These are phyloP conservation scores for Idaea biselata DNA, from an alignment of 2,888 invertebrate species.

Conservation along the genomic window DNA sequence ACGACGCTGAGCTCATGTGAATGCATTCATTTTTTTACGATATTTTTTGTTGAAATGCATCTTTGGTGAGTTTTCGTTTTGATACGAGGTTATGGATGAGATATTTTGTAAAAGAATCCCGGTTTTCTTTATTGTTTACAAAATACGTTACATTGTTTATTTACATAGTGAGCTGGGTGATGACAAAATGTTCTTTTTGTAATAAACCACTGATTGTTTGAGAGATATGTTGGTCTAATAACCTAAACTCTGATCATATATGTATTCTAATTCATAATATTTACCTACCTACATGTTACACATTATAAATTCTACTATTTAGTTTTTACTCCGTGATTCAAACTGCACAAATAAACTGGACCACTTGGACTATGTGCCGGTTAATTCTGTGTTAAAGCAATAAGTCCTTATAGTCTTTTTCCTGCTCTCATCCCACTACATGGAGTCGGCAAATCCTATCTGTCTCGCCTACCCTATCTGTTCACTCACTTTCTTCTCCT, in stretches of 20 bases:
- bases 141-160: background rate
- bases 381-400: too few species aligned
- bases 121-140: background rate
- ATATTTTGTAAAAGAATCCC: background rate
- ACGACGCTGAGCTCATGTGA: conserved; percentile 28
- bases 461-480: too few species aligned
- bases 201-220: background rate
- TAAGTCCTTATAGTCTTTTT: too few species aligned
- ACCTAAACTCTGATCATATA: background rate
- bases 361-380: too few species aligned
- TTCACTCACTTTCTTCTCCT: too few species aligned
- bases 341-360: too few species aligned
- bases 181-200: background rate
- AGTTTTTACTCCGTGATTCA: background rate
- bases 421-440: too few species aligned
- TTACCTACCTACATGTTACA: background rate
- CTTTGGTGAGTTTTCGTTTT: background rate
- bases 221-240: background rate
- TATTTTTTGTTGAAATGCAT: conserved; percentile 9
- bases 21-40: conserved; percentile 41
- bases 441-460: too few species aligned
- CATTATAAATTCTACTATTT: background rate
- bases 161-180: background rate
- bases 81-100: background rate
- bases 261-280: background rate